Evolutionary conservation across 2,113 vertebrate species (phyloP), one percentile per base, ranked within the genome.

Genomic region (Hypocryptadius cinnamomeus): DNA sequence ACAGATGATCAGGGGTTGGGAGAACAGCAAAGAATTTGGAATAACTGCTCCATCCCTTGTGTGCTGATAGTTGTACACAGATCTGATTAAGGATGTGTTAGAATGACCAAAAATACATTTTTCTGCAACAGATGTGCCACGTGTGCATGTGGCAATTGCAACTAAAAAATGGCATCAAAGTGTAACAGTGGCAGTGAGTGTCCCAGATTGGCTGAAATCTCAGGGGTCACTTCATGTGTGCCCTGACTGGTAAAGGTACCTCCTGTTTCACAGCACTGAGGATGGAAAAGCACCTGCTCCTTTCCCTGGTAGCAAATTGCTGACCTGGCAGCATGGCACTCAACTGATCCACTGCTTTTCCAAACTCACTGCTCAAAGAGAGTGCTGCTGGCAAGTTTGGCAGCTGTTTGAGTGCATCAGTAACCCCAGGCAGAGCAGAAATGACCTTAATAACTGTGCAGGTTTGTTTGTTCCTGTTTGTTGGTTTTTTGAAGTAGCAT

Each of bases 301-400:
- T 50, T 83, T 56, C 44, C 21, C 28, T 31, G 42, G 35, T 5
- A 23, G 13, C 21, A 6, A 17, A 44, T 8, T 68, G 39, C 42
- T 60, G 22, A 20, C 14, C 35, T 72, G 65, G 17, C 39, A 42
- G 3, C 28, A 5, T 1, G 1, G 37, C 10, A 2, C 51, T 0
- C 0, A 27, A 18, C 24, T 0, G 3, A 19, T 16, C 17, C 24
- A 1, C 2, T 51, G 59, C 37, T 6, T 40, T 27, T 14, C 60
- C 64, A 50, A 35, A n/a, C 3, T 5, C 44, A 11, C 31, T 54
- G 48, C 63, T 79, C 47, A 11, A 6, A 40, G 53, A 3, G 30
- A 13, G 11, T 2, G 42, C 66, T 66, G 51, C 50, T 79, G 42
- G 12, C 0, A 20, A 15, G 47, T 27, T 53, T 33, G 48, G 68